A percentile compares a stretch with the other conserved stretches of the same genome.
Conservation (phyloP, 2,888 invertebrate species). For the Mimumesa dahlbomi region DNA sequence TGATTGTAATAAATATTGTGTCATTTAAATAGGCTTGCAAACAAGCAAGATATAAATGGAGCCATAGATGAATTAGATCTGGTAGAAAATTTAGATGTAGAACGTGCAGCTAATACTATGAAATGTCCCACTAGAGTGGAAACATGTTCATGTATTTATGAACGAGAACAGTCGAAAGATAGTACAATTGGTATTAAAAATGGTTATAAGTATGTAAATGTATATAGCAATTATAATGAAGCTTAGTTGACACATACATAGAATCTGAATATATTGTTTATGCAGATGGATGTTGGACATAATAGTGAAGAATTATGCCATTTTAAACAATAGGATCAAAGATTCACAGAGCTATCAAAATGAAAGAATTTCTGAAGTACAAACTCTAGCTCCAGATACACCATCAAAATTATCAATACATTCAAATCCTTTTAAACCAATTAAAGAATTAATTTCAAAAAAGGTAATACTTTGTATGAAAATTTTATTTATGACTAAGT, state of each 20-base stretch:
- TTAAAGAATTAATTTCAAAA: slow-evolving; percentile 65
- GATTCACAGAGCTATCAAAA: slow-evolving; percentile 58
- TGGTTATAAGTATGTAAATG: slow-evolving; percentile 73
- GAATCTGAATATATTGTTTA: no score
- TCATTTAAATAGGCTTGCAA: slow-evolving; percentile 84
- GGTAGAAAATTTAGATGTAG: slow-evolving; percentile 88
- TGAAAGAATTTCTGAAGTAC: slow-evolving; percentile 38
- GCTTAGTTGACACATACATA: no score
- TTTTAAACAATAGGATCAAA: slow-evolving; percentile 69
- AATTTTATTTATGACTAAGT: no score
- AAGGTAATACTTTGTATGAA: no score
- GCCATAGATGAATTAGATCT: slow-evolving; percentile 92
- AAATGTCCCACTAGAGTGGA: slow-evolving; percentile 91
- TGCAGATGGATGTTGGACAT: slow-evolving; percentile 76
- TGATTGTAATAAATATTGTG: neutral
- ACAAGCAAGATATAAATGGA: slow-evolving; percentile 91
- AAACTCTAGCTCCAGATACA: slow-evolving; percentile 59
- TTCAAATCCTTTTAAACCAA: slow-evolving; percentile 74
- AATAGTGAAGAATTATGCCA: slow-evolving; percentile 71
- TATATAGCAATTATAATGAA: no score
- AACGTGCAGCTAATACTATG: slow-evolving; percentile 88
- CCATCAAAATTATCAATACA: slow-evolving; percentile 70
- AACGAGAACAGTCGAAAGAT: slow-evolving; percentile 60
- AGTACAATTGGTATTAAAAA: slow-evolving; percentile 71
- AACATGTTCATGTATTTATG: slow-evolving; percentile 82